phyloP scores from a whole-genome alignment of 2,113 vertebrate genomes.

The Thamnophis sirtalis region DNA sequence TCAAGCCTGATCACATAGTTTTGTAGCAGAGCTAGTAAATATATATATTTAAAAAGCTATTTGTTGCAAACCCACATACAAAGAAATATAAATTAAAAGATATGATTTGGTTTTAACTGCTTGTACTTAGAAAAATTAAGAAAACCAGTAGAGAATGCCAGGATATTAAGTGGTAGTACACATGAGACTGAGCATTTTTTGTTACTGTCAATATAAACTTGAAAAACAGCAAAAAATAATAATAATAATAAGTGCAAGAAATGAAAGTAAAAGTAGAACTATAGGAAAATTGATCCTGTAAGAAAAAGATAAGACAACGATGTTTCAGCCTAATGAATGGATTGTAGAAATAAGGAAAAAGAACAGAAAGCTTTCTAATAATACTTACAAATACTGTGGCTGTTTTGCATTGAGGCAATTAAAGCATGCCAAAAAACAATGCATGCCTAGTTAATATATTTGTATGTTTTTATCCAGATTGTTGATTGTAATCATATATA shows the following conservation, averaged over 20 bases:
- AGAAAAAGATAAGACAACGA: background rate
- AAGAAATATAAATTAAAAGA: background rate
- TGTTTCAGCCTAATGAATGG: background rate
- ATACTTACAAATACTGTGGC: background rate
- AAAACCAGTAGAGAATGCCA: background rate
- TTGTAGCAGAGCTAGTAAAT: no score
- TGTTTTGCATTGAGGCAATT: background rate
- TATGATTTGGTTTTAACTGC: background rate
- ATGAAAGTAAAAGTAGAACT: background rate
- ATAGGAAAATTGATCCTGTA: background rate
- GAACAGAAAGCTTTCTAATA: background rate
- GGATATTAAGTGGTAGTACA: background rate
- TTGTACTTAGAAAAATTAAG: background rate
- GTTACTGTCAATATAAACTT: background rate
- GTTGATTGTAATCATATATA: background rate
- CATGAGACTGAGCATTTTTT: background rate
- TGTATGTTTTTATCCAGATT: background rate
- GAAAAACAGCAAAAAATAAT: background rate
- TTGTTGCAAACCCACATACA: background rate
- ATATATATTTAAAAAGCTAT: background rate
- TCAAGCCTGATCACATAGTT: no score
- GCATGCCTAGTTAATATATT: background rate
- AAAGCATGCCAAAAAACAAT: background rate
- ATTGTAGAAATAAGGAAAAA: background rate
- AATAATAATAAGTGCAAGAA: background rate